Percentiles rank a stretch among this genome's conserved stretches.
phyloP scores from a whole-genome alignment of 1,140 invertebrate species.

The Drosophila erecta region DNA sequence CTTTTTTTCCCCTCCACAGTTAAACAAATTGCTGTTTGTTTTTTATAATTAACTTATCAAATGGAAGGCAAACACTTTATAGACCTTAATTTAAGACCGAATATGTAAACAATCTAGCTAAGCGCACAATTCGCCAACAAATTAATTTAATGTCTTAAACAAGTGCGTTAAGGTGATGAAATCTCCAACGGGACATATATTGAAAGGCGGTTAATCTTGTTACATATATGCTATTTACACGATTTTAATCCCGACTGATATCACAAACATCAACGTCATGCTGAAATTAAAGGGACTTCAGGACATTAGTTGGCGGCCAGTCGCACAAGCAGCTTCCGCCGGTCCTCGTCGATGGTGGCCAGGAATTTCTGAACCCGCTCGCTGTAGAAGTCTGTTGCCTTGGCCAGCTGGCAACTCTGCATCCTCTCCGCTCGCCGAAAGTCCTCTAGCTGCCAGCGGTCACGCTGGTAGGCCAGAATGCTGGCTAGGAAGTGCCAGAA shows the following conservation, averaged over 20 bases:
- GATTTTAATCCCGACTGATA: slow-evolving; percentile 26
- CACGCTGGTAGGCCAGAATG: slow-evolving; percentile 93
- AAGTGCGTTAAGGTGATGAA: slow-evolving; percentile 1
- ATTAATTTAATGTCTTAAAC: slow-evolving; percentile 3
- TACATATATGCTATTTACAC: slow-evolving; percentile 24
- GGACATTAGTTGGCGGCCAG: slow-evolving; percentile 43
- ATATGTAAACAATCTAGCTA: slow-evolving; percentile 16
- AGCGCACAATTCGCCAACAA: slow-evolving; percentile 5
- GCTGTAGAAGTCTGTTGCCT: slow-evolving; percentile 58
- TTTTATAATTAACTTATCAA: slow-evolving; percentile 24
- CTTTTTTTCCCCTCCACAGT: neutral
- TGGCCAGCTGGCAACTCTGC: slow-evolving; percentile 50
- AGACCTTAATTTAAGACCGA: slow-evolving; percentile 20
- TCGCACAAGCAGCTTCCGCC: slow-evolving; percentile 53
- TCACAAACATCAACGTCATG: slow-evolving; percentile 12
- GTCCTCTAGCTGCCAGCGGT: slow-evolving; percentile 45
- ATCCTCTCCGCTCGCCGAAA: slow-evolving; percentile 42
- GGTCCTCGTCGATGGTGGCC: slow-evolving; percentile 55
- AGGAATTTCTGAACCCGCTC: slow-evolving; percentile 66
- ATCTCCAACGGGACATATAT: neutral
- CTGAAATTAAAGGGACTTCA: neutral
- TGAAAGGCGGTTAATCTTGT: neutral
- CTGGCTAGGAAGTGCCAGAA: slow-evolving; percentile 95
- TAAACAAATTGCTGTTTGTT: neutral
- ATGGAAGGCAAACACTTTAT: slow-evolving; percentile 24